A percentile compares a stretch with the other conserved stretches of the same genome.
These are phyloP conservation scores for Chaenocephalus aceratus DNA, from an alignment of 2,113 vertebrate genomes.

Conservation along the genomic window DNA sequence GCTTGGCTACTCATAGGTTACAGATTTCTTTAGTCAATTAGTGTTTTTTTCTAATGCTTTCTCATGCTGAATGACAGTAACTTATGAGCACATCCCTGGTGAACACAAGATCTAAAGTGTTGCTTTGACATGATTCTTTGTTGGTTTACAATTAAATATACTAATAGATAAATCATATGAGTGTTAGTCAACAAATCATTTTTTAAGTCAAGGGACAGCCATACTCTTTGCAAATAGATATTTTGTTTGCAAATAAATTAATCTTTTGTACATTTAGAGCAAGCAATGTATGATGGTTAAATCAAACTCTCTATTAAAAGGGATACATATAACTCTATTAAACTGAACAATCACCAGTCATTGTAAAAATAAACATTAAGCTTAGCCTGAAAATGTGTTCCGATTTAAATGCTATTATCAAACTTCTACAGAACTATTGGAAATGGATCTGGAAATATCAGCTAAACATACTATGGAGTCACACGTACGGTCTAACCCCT, in stretches of 20 bases:
- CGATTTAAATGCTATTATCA: background rate
- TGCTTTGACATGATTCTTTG: too few relatives aligned
- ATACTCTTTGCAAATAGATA: background rate
- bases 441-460: background rate
- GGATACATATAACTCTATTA: background rate
- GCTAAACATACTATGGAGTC: background rate
- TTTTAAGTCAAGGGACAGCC: too few relatives aligned
- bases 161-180: too few relatives aligned
- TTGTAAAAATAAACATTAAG: background rate
- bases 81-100: too few relatives aligned
- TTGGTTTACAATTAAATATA: too few relatives aligned
- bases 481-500: background rate
- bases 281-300: background rate
- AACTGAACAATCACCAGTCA: background rate
- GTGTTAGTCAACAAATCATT: too few relatives aligned
- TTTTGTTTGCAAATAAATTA: background rate
- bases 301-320: background rate
- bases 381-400: background rate
- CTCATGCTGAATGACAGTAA: too few relatives aligned
- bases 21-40: background rate
- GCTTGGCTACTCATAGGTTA: slow-evolving; percentile 10
- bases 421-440: background rate
- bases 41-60: too few relatives aligned
- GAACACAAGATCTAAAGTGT: too few relatives aligned
- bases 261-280: background rate